These are phyloP conservation scores for Drosophila nigricruria DNA, from an alignment of 2,888 invertebrate genomes.

Conservation along the genomic window DNA sequence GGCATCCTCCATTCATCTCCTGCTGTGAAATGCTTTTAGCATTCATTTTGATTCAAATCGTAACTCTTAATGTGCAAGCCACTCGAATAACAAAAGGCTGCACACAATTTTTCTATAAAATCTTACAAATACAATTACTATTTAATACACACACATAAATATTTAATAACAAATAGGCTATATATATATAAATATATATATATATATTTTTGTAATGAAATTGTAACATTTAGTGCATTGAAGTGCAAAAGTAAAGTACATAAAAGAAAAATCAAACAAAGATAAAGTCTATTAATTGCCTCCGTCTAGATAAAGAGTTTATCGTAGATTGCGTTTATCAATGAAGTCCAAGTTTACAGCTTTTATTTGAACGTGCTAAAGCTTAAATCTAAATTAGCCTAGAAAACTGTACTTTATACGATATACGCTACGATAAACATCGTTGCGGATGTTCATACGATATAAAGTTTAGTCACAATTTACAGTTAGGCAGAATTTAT, in stretches of 20 bases:
- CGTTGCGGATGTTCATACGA: conserved; percentile 3
- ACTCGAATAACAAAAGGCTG: conserved; percentile 70
- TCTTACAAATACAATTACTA: conserved; percentile 62
- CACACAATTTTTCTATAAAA: conserved; percentile 51
- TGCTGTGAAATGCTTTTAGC: conserved; percentile 28
- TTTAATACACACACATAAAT: conserved; percentile 50
- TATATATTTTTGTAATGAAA: conserved; percentile 78
- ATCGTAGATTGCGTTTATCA: conserved; percentile 15
- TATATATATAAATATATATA: conserved; percentile 62
- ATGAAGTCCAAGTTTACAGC: not conserved
- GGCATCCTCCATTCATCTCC: conserved; percentile 8
- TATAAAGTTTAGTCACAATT: conserved; percentile 18
- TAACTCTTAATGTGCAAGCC: conserved; percentile 45
- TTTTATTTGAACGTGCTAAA: conserved; percentile 38
- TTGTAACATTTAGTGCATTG: conserved; percentile 71
- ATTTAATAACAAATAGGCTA: conserved; percentile 68
- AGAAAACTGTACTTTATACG: conserved; percentile 30
- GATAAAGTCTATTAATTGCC: conserved; percentile 9
- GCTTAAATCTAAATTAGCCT: conserved; percentile 38
- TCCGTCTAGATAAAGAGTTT: conserved; percentile 1
- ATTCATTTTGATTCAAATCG: conserved; percentile 39
- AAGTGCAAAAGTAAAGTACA: conserved; percentile 67
- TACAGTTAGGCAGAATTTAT: conserved; percentile 32
- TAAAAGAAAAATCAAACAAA: conserved; percentile 17
- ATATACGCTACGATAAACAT: conserved; percentile 7